Evolutionary conservation across 2,888 invertebrate species (phyloP).

Genomic region (Sarcophaga carnaria): DNA sequence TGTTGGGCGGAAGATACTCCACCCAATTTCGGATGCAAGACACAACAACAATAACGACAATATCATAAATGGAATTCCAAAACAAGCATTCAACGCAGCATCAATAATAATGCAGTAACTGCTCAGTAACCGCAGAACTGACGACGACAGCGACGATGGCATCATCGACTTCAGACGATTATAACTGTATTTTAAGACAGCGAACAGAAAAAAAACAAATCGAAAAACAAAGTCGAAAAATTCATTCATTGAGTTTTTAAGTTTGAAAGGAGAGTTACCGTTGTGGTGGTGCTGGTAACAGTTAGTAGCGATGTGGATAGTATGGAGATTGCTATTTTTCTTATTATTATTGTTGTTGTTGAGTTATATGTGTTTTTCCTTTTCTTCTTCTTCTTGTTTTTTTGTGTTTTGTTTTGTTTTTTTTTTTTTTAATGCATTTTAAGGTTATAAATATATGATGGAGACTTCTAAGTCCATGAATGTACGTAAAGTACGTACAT

Average conservation of each 20-base stretch:
- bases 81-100: slow-evolving; percentile 42
- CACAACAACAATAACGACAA: slow-evolving; percentile 55
- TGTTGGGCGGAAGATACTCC: slow-evolving; percentile 76
- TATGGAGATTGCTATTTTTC: slow-evolving; percentile 4
- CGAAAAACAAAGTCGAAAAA: slow-evolving; percentile 53
- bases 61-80: slow-evolving; percentile 75
- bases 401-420: slow-evolving; percentile 12
- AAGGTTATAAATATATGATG: slow-evolving; percentile 54
- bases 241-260: slow-evolving; percentile 76
- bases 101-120: background rate
- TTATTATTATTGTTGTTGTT: background rate
- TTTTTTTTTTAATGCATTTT: slow-evolving; percentile 52
- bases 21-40: slow-evolving; percentile 79
- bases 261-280: slow-evolving; percentile 58
- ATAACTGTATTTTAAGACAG: slow-evolving; percentile 55
- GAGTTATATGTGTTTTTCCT: background rate
- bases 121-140: slow-evolving; percentile 3
- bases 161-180: slow-evolving; percentile 48
- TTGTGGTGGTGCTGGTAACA: slow-evolving; percentile 17
- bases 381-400: background rate
- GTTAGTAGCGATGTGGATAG: slow-evolving; percentile 19
- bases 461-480: slow-evolving; percentile 51
- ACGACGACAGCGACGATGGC: slow-evolving; percentile 11
- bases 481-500: background rate
- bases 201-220: slow-evolving; percentile 18